Percentiles rank a stretch among this genome's conserved stretches.
Conservation (phyloP, 2,797 vertebrate genomes). For the Myripristis murdjan region DNA sequence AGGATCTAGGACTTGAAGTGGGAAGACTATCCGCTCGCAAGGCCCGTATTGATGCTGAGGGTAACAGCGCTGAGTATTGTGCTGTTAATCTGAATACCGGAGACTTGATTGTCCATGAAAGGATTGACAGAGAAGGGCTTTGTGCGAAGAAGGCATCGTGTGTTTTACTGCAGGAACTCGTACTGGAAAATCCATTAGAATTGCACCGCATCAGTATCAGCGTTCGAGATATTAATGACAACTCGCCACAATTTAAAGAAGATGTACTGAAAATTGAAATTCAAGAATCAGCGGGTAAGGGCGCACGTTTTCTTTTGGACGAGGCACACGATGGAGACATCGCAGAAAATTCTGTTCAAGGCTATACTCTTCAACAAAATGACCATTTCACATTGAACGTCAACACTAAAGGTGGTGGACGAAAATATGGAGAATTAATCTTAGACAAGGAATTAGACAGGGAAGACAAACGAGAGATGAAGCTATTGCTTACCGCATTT, state of each 20-base stretch:
- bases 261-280: constrained; percentile 79
- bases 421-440: constrained; percentile 72
- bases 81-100: constrained; percentile 68
- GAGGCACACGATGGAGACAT: constrained; percentile 67
- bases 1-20: constrained; percentile 70
- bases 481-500: constrained; percentile 71
- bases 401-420: constrained; percentile 51
- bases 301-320: constrained; percentile 68
- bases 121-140: constrained; percentile 78
- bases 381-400: constrained; percentile 66
- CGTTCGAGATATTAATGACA: constrained; percentile 88
- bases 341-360: constrained; percentile 65
- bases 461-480: constrained; percentile 63
- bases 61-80: constrained; percentile 50
- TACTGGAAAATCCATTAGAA: constrained; percentile 84
- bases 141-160: constrained; percentile 76
- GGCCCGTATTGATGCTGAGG: constrained; percentile 71
- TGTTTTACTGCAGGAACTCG: constrained; percentile 79
- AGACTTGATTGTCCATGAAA: constrained; percentile 58
- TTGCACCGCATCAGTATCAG: constrained; percentile 72
- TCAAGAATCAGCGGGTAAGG: constrained; percentile 34
- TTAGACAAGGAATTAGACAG: constrained; percentile 79
- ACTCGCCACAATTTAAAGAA: constrained; percentile 81
- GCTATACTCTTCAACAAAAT: constrained; percentile 74
- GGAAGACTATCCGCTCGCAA: constrained; percentile 58